Evolutionary conservation across 1,140 invertebrate genomes (phyloP).

Genomic region (Campoletis sonorensis): DNA sequence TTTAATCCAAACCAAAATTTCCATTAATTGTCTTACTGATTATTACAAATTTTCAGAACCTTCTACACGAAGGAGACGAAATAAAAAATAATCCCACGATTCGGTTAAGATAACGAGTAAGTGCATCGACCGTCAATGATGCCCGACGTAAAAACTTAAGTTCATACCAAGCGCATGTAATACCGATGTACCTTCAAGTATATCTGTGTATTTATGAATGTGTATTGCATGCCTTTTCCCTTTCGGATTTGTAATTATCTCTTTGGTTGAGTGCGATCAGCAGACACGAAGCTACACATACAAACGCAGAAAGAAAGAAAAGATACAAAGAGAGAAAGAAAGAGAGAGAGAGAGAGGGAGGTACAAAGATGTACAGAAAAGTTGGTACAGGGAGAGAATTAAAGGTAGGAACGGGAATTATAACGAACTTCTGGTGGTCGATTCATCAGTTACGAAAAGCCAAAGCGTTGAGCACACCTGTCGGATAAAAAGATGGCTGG

Average conservation of each 20-base stretch:
- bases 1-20: too few relatives aligned
- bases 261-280: neutral
- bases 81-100: neutral
- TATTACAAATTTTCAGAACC: too few relatives aligned
- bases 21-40: too few relatives aligned
- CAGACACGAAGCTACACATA: neutral
- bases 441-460: slow-evolving; percentile 27
- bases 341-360: neutral
- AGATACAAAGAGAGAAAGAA: neutral
- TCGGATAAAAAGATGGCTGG: slow-evolving; percentile 42
- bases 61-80: neutral
- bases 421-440: slow-evolving; percentile 34
- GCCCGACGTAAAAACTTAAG: neutral
- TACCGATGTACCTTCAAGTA: neutral
- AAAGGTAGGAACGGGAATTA: slow-evolving; percentile 24
- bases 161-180: neutral
- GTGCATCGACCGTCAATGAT: slow-evolving; percentile 19
- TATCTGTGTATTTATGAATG: neutral
- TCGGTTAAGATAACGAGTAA: neutral
- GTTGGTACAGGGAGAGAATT: neutral
- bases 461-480: slow-evolving; percentile 28
- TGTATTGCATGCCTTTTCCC: slow-evolving; percentile 20
- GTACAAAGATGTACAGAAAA: too few relatives aligned
- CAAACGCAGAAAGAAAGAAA: neutral
- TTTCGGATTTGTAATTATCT: slow-evolving; percentile 40